phyloP scores from a whole-genome alignment of 2,113 vertebrate genomes.

The Benitochromis conjunctus region DNA sequence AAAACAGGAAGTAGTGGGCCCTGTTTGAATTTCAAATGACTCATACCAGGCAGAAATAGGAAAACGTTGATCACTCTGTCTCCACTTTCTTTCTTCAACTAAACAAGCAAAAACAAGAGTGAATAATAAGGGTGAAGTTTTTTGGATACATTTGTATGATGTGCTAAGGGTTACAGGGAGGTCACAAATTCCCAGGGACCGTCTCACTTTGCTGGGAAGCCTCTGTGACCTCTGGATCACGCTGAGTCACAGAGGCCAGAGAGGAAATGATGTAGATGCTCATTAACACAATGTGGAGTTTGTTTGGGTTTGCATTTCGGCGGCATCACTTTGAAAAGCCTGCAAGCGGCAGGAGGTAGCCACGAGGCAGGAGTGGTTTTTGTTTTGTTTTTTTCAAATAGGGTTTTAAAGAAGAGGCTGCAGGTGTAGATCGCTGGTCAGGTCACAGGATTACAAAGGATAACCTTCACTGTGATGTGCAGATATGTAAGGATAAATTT shows the following conservation, averaged over 20 bases:
- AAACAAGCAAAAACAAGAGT: constrained; percentile 3
- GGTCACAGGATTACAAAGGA: constrained; percentile 4
- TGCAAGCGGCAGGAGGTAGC: constrained; percentile 13
- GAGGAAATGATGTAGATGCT: constrained; percentile 10
- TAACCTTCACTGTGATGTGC: constrained; percentile 1
- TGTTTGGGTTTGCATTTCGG: constrained; percentile 32
- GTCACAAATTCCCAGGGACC: constrained; percentile 13
- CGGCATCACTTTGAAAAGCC: not conserved
- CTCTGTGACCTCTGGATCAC: constrained; percentile 15
- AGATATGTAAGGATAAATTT: not conserved
- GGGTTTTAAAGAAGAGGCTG: constrained; percentile 9
- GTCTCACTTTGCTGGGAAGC: constrained; percentile 37
- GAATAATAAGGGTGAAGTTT: not conserved
- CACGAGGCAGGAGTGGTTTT: not conserved
- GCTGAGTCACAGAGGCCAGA: not conserved
- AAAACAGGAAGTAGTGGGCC: constrained; percentile 18
- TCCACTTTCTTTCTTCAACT: not conserved
- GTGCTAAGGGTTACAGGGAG: not conserved
- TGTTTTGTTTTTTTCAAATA: not conserved
- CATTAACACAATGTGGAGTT: constrained; percentile 23
- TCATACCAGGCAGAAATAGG: constrained; percentile 32
- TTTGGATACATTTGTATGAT: not conserved
- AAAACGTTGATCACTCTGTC: not conserved
- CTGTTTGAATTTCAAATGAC: constrained; percentile 56
- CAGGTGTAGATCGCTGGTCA: not conserved